phyloP scores from a whole-genome alignment of 2,797 vertebrate genomes.

The Sternarchorhynchus goeldii region DNA sequence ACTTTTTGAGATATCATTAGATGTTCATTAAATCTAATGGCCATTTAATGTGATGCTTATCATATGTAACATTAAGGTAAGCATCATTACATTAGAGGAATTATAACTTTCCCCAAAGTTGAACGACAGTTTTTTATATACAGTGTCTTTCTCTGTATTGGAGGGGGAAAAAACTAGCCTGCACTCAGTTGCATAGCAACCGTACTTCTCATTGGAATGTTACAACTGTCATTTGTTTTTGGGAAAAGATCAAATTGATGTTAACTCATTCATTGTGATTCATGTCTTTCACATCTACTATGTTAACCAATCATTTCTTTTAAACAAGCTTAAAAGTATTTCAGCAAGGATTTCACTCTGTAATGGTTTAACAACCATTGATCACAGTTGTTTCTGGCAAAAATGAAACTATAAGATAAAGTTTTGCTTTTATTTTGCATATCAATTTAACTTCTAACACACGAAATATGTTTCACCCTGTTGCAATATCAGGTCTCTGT shows the following conservation, averaged over 20 bases:
- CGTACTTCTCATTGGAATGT: conserved; percentile 55
- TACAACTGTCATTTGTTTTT: conserved; percentile 51
- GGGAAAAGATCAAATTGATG: conserved; percentile 41
- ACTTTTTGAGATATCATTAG: conserved; percentile 41
- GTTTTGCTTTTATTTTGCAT: too few species aligned
- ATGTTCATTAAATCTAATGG: conserved; percentile 46
- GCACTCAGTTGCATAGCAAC: conserved; percentile 77
- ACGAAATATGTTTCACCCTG: conserved; percentile 6
- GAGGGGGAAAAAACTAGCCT: conserved; percentile 58
- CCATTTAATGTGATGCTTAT: conserved; percentile 49
- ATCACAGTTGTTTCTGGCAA: too few species aligned
- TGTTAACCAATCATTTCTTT: neutral
- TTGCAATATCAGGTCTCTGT: conserved; percentile 38
- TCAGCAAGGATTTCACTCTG: conserved; percentile 3
- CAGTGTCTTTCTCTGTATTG: conserved; percentile 56
- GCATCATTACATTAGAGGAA: conserved; percentile 45
- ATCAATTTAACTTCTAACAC: neutral
- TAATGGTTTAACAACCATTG: neutral
- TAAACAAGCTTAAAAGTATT: neutral
- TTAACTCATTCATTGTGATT: conserved; percentile 47
- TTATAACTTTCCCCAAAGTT: conserved; percentile 43
- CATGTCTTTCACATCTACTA: conserved; percentile 33
- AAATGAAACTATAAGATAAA: too few species aligned
- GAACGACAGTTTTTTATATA: conserved; percentile 45
- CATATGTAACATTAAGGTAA: conserved; percentile 50